Conservation (phyloP, 2,888 invertebrate genomes). For the Tenthredo notha region DNA sequence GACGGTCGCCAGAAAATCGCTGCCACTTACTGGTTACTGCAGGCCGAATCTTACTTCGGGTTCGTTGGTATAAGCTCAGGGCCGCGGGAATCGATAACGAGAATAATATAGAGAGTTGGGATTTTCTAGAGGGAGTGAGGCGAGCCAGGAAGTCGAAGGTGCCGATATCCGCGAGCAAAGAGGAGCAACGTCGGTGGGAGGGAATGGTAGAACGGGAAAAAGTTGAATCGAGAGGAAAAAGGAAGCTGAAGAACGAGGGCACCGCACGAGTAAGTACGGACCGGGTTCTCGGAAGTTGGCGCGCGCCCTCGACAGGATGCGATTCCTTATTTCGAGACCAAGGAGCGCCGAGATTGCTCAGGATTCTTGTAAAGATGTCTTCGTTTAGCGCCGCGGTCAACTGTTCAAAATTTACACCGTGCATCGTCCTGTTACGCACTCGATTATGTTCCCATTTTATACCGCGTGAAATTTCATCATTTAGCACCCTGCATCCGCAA, state of each 20-base stretch:
- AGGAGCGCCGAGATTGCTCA: constrained; percentile 34
- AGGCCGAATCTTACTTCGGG: neutral
- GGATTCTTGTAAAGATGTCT: constrained; percentile 25
- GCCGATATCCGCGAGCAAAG: constrained; percentile 61
- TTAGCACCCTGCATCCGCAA: constrained; percentile 21
- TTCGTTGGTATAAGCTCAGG: constrained; percentile 20
- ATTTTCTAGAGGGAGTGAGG: constrained; percentile 54
- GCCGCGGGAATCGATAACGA: constrained; percentile 42
- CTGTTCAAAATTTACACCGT: neutral
- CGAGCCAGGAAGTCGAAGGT: constrained; percentile 58
- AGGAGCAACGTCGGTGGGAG: neutral
- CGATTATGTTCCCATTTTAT: constrained; percentile 7
- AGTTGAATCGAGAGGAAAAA: constrained; percentile 32
- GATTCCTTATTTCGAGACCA: constrained; percentile 41
- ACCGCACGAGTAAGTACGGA: constrained; percentile 36
- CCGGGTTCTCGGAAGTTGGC: constrained; percentile 32
- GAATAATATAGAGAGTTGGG: constrained; percentile 51
- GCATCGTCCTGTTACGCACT: neutral
- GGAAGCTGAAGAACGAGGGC: constrained; percentile 35
- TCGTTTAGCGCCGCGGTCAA: neutral
- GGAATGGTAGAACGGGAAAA: constrained; percentile 1
- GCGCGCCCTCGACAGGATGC: constrained; percentile 56
- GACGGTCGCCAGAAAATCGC: constrained; percentile 47
- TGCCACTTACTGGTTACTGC: constrained; percentile 49
- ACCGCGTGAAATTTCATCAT: constrained; percentile 19